Percentiles rank a stretch among this genome's conserved stretches.
These are phyloP conservation scores for Ceyx melanurus DNA, from an alignment of 2,113 vertebrate species.

Conservation along the genomic window DNA sequence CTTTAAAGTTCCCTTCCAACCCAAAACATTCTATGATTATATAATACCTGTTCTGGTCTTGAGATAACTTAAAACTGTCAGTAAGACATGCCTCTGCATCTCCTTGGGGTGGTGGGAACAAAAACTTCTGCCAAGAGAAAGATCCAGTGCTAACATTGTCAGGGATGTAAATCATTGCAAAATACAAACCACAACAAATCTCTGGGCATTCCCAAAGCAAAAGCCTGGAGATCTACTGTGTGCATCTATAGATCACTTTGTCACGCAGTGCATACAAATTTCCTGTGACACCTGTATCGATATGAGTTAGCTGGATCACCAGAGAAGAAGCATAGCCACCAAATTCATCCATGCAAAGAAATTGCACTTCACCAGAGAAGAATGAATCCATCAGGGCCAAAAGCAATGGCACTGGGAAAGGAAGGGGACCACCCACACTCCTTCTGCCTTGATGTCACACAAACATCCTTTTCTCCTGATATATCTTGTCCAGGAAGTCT, in stretches of 20 bases:
- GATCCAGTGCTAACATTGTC: not conserved
- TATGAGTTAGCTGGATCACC: not conserved
- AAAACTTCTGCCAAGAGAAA: not conserved
- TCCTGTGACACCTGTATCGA: not conserved
- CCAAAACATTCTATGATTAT: not conserved
- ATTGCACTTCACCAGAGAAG: not conserved
- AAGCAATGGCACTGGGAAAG: not conserved
- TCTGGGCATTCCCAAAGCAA: not conserved
- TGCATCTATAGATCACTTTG: not conserved
- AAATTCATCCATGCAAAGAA: not conserved
- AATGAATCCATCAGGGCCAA: not conserved
- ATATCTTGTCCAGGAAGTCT: not conserved
- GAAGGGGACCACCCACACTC: not conserved
- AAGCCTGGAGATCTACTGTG: not conserved
- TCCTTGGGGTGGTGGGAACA: accelerated
- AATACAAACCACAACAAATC: not conserved
- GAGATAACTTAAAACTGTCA: not conserved
- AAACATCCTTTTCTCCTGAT: not conserved
- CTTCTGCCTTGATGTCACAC: accelerated
- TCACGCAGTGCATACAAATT: not conserved
- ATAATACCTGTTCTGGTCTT: not conserved
- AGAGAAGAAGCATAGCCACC: not conserved
- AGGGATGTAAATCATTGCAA: not conserved
- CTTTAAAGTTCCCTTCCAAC: not conserved
- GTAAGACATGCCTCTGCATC: not conserved